phyloP scores from a whole-genome alignment of 2,113 vertebrate species.

The Gavia stellata region DNA sequence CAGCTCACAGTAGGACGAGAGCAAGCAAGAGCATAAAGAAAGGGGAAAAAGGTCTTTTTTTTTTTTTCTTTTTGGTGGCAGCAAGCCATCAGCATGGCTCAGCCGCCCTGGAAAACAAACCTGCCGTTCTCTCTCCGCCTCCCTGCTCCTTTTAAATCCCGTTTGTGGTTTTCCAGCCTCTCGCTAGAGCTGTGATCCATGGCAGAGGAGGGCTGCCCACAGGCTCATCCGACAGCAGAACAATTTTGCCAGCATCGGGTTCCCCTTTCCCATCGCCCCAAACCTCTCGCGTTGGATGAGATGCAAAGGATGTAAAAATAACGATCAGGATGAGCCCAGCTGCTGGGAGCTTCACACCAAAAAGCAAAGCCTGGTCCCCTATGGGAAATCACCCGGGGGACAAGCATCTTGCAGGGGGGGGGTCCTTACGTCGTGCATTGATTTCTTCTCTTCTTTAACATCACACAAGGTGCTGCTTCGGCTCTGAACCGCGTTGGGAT shows the following conservation, averaged over 20 bases:
- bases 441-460: neutral
- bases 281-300: accelerated
- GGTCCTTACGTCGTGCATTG: neutral
- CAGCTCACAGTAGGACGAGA: neutral
- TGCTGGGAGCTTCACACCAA: neutral
- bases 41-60: neutral
- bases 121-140: neutral
- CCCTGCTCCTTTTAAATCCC: neutral
- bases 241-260: accelerated
- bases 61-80: neutral
- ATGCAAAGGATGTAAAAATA: neutral
- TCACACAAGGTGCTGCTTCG: neutral
- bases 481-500: accelerated
- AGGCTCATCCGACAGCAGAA: accelerated
- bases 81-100: neutral
- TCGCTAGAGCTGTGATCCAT: neutral
- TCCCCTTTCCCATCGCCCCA: neutral
- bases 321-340: accelerated
- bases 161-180: neutral
- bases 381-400: accelerated
- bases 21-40: neutral
- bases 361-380: neutral
- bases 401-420: neutral
- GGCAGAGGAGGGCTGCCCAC: neutral
- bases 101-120: conserved; percentile 31